Evolutionary conservation across 2,888 invertebrate genomes (phyloP), one percentile per base, ranked within the genome.

Genomic region (Rhimphoctona megacephalus): DNA sequence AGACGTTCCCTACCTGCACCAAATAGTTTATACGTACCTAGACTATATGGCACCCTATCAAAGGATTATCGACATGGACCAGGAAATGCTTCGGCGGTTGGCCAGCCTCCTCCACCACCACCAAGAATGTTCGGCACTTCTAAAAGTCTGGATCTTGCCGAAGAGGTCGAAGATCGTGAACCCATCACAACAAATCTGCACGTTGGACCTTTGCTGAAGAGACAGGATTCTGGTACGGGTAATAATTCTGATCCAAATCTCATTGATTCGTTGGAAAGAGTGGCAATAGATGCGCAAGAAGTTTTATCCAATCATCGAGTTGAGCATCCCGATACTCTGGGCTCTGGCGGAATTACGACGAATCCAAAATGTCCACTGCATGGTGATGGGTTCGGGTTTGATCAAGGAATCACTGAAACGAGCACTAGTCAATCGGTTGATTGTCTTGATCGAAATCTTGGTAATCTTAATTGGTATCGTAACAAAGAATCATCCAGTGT

Each of bases 81-180:
- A 2, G 88, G 89, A 22, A 88, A 90, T 6, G 88, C 84, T 67
- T 85, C 89, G 0, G 81, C 46, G 7, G 64, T 43, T 39, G 87
- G 85, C 11, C 85, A 83, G 19, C 92, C 91, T 1, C 94, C 94
- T 0, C 97, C 97, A 0, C 98, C 98, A 3, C 98, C 98, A 0
- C 97, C 97, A 0, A 95, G 98, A 91, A 96, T 96, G 5, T 96
- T 92, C 43, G 92, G 92, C 0, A 90, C 92, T 1, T 91, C 90
- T 25, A 93, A 91, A 80, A 93, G 92, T 72, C 85, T 90, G 0
- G 92, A 92, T 64, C 90, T 93, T 33, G 91, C 91, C 0, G 94
- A 94, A 72, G 93, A 93, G 69, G 39, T 73, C 11, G 92, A 90
- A 72, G 91, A 91, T 30, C 91, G 84, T n/a, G 92, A 92, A 30